Percentiles rank a stretch among this genome's conserved stretches.
Conservation (phyloP, 2,888 invertebrate genomes). For the Odiellus spinosus region DNA sequence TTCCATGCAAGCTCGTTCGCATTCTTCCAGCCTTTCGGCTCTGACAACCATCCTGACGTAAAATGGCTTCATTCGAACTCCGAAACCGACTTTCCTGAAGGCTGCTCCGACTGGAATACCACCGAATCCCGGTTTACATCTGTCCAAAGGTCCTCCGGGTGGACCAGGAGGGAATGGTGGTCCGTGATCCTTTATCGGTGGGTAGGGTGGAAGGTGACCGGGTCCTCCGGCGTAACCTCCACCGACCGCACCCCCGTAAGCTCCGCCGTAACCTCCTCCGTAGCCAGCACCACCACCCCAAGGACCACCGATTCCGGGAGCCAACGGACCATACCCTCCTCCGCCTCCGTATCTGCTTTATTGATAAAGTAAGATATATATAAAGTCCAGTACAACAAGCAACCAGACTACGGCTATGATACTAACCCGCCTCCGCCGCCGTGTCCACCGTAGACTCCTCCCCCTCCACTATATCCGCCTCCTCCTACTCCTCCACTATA, state of each 20-base stretch:
- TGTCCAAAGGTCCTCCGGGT: conserved; percentile 4
- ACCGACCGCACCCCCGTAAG: neutral
- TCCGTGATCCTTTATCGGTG: neutral
- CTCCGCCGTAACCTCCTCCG: conserved; percentile 3
- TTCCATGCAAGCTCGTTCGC: conserved; percentile 69
- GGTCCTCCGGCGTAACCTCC: neutral
- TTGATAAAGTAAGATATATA: no score
- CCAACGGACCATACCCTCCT: neutral
- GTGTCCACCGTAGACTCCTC: neutral
- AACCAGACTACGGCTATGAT: neutral
- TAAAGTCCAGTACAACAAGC: no score
- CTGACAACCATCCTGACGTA: conserved; percentile 20
- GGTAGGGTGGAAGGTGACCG: neutral
- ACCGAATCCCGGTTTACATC: conserved; percentile 9
- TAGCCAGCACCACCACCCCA: neutral
- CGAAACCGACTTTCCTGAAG: conserved; percentile 19
- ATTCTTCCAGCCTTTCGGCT: conserved; percentile 43
- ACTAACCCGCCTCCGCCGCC: neutral
- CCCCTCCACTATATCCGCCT: conserved; percentile 1
- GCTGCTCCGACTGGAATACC: conserved; percentile 1
- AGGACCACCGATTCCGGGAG: neutral
- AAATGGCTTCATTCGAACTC: conserved; percentile 18
- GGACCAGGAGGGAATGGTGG: conserved; percentile 3
- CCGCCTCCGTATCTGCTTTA: no score
- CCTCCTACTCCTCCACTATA: neutral